A percentile compares a stretch with the other conserved stretches of the same genome.
Conservation (phyloP, 2,797 vertebrate species). For the Hemitrygon akajei region DNA sequence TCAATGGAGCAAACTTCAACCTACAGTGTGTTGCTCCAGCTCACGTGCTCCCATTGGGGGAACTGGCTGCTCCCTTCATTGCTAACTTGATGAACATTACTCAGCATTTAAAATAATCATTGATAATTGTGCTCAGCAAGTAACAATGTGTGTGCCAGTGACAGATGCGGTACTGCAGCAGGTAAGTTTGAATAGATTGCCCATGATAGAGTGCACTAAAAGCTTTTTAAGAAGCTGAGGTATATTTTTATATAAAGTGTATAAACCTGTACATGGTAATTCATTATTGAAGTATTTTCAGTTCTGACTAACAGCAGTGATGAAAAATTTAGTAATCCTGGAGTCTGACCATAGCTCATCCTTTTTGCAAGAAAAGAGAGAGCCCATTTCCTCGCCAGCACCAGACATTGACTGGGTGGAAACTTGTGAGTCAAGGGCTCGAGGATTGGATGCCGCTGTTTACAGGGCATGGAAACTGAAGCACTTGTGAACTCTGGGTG, state of each 20-base stretch:
- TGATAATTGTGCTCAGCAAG: not conserved
- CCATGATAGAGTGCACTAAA: not conserved
- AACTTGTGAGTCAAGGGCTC: not conserved
- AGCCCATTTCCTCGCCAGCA: not conserved
- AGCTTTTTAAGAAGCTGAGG: slow-evolving; percentile 9
- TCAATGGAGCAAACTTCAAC: not conserved
- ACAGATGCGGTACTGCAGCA: not conserved
- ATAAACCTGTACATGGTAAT: not conserved
- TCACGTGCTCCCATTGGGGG: not conserved
- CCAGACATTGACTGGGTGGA: not conserved
- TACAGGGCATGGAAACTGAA: not conserved
- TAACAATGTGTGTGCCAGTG: not conserved
- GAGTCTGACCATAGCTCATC: not conserved
- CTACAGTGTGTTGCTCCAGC: not conserved
- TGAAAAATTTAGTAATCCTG: not conserved
- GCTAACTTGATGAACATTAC: not conserved
- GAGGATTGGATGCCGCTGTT: not conserved
- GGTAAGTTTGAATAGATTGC: not conserved
- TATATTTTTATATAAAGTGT: slow-evolving; percentile 15
- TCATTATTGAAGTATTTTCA: slow-evolving; percentile 35
- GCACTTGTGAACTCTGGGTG: not conserved
- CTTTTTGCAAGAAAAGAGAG: not conserved
- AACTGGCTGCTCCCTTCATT: not conserved
- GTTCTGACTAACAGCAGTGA: slow-evolving; percentile 20
- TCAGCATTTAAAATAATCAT: not conserved